Conservation (phyloP, 2,113 vertebrate species). For the Actinemys pallida region DNA sequence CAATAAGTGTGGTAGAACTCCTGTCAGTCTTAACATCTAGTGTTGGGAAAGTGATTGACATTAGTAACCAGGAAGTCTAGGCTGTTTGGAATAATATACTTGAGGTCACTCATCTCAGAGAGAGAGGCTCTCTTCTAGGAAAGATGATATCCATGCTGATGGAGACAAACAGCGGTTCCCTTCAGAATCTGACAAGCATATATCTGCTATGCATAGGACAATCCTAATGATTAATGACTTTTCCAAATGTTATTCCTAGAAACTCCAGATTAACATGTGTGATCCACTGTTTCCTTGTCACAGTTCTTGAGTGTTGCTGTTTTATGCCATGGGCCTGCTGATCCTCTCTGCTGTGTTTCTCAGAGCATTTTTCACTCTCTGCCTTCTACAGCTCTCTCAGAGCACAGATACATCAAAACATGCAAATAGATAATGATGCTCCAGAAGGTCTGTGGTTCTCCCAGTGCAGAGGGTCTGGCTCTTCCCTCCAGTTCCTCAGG, state of each 20-base stretch:
- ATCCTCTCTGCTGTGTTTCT: neutral
- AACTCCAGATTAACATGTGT: neutral
- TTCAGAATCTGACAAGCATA: neutral
- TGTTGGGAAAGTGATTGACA: neutral
- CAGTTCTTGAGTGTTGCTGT: constrained; percentile 9
- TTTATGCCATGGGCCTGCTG: neutral
- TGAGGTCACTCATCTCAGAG: neutral
- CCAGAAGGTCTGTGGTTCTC: neutral
- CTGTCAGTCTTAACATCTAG: neutral
- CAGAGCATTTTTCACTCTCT: neutral
- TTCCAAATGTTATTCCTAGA: constrained; percentile 2
- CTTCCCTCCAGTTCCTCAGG: neutral
- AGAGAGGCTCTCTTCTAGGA: neutral
- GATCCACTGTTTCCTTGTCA: neutral
- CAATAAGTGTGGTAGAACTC: neutral
- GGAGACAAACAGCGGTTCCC: constrained; percentile 3
- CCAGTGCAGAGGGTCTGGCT: neutral
- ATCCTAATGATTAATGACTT: constrained; percentile 35
- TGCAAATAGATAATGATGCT: neutral
- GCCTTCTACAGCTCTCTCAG: neutral
- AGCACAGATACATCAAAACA: neutral
- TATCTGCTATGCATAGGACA: neutral
- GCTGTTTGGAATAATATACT: neutral
- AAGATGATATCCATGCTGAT: constrained; percentile 16
- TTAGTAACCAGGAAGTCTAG: neutral